These are phyloP conservation scores for Poeciliopsis retropinna DNA, from an alignment of 2,113 vertebrate species.

Conservation along the genomic window DNA sequence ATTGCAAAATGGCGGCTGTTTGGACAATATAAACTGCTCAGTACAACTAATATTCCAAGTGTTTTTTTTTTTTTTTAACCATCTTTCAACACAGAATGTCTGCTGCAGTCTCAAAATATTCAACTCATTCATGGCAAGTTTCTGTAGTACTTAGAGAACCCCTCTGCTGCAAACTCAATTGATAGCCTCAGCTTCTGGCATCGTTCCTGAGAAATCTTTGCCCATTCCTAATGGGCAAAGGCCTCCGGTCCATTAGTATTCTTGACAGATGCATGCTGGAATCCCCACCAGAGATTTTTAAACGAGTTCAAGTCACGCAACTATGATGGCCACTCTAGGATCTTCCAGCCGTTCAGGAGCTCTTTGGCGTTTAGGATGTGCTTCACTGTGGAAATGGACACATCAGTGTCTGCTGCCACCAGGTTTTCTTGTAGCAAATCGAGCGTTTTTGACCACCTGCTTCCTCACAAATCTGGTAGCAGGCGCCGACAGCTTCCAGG, in stretches of 20 bases:
- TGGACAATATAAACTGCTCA: no score
- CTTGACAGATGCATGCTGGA: not conserved
- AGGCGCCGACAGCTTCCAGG: no score
- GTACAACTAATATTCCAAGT: no score
- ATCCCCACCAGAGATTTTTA: not conserved
- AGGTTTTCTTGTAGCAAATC: not conserved
- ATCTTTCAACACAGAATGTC: not conserved
- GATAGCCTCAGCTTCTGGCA: not conserved
- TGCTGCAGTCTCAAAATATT: no score
- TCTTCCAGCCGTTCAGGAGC: not conserved
- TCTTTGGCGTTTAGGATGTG: not conserved
- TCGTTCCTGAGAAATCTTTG: not conserved
- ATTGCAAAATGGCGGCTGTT: no score
- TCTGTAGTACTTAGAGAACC: not conserved
- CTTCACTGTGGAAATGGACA: not conserved
- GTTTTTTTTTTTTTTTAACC: no score
- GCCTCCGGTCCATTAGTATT: not conserved
- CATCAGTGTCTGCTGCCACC: not conserved
- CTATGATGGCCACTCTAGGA: not conserved
- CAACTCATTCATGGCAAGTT: not conserved
- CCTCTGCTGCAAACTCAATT: not conserved
- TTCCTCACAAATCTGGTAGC: no score
- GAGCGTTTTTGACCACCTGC: no score
- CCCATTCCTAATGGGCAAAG: not conserved
- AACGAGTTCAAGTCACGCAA: no score